These are phyloP conservation scores for Myrmecophaga tridactyla DNA, from an alignment of 2,113 vertebrate species.

Conservation along the genomic window DNA sequence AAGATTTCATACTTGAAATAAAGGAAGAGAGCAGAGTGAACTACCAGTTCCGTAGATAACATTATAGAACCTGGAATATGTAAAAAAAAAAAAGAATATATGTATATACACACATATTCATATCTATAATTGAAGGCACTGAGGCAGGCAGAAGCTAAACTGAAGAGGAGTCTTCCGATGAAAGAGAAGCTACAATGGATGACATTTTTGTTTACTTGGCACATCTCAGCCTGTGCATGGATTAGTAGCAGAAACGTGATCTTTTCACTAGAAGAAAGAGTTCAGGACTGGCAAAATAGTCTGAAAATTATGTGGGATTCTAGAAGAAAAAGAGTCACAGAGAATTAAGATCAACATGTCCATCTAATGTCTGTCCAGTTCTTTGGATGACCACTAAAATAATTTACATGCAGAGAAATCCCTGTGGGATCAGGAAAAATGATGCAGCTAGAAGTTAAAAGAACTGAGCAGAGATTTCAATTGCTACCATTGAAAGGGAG, in stretches of 20 bases:
- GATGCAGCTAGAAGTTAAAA: background rate
- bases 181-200: background rate
- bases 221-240: background rate
- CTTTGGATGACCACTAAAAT: background rate
- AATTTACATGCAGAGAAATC: too few species aligned
- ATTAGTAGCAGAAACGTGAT: background rate
- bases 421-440: background rate
- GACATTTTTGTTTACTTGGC: too few species aligned
- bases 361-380: background rate
- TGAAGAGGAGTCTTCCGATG: background rate
- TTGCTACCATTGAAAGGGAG: too few species aligned
- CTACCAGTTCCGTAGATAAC: background rate
- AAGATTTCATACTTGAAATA: background rate
- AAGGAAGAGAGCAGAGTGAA: background rate
- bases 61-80: background rate
- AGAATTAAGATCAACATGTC: too few species aligned
- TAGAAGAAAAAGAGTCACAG: background rate
- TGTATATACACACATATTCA: background rate
- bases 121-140: background rate
- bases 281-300: background rate
- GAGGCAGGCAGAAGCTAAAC: background rate
- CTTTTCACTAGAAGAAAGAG: background rate
- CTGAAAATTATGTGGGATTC: background rate
- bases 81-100: too few species aligned
- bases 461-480: too few species aligned